Percentiles rank a stretch among this genome's conserved stretches.
These are phyloP conservation scores for Perca fluviatilis DNA, from an alignment of 2,113 vertebrate genomes.

Conservation along the genomic window DNA sequence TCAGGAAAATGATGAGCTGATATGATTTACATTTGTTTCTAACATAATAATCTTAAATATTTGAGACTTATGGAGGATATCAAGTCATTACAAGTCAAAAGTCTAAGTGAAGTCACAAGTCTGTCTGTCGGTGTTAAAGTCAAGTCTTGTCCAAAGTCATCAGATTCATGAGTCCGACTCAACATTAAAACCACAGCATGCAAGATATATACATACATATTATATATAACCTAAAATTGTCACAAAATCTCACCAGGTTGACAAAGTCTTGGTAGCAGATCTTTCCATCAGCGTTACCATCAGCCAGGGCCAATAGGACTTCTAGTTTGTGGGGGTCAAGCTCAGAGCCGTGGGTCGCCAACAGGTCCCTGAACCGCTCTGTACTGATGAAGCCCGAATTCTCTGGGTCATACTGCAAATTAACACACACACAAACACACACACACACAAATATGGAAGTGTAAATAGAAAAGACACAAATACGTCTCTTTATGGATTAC, in stretches of 20 bases:
- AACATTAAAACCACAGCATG: not conserved
- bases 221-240: too few species aligned
- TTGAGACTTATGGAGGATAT: not conserved
- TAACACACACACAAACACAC: slow-evolving; percentile 53
- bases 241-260: slow-evolving; percentile 91
- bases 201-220: too few species aligned
- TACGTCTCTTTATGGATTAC: not conserved
- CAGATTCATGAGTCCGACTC: not conserved
- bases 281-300: slow-evolving; percentile 93
- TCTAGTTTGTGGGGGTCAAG: slow-evolving; percentile 96
- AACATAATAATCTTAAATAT: not conserved
- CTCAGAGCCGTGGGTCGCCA: slow-evolving; percentile 91
- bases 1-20: not conserved
- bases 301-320: slow-evolving; percentile 94
- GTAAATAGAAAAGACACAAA: not conserved
- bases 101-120: not conserved
- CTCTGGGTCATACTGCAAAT: slow-evolving; percentile 92
- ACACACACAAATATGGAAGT: slow-evolving; percentile 21
- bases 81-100: not conserved
- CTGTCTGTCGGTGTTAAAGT: not conserved
- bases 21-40: not conserved
- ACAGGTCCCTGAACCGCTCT: slow-evolving; percentile 92
- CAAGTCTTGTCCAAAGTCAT: not conserved
- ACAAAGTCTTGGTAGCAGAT: slow-evolving; percentile 98
- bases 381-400: slow-evolving; percentile 96